Percentiles rank a stretch among this genome's conserved stretches.
phyloP scores from a whole-genome alignment of 1,140 invertebrate species.

The Drosophila pectinifera region DNA sequence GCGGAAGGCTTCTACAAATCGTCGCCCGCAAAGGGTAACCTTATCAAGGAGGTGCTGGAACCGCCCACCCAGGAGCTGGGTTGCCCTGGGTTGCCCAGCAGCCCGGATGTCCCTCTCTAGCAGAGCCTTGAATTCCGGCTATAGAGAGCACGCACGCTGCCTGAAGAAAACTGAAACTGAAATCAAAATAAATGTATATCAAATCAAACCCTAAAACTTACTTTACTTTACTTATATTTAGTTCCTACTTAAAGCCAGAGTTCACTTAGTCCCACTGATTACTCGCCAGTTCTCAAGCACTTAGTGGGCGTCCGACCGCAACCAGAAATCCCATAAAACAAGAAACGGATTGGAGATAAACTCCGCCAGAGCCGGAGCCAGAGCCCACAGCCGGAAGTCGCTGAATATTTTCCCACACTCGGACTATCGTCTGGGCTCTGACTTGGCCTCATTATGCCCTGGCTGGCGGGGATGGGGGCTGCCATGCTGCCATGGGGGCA shows the following conservation, averaged over 20 bases:
- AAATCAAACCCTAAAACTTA: constrained; percentile 13
- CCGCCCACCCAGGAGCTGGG: neutral
- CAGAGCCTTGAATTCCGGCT: constrained; percentile 31
- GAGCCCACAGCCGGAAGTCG: constrained; percentile 76
- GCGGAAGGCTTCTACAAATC: constrained; percentile 44
- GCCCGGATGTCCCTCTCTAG: constrained; percentile 9
- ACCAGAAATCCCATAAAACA: constrained; percentile 31
- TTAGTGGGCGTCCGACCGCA: constrained; percentile 49
- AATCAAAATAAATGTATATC: constrained; percentile 13
- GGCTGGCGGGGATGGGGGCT: constrained; percentile 12
- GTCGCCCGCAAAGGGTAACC: constrained; percentile 4
- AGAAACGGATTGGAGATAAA: constrained; percentile 49
- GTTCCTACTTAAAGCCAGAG: neutral
- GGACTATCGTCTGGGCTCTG: constrained; percentile 30
- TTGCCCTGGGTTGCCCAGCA: neutral
- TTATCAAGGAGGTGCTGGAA: constrained; percentile 26
- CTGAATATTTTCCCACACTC: constrained; percentile 80
- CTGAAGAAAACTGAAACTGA: constrained; percentile 4
- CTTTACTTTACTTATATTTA: constrained; percentile 18
- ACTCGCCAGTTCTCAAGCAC: constrained; percentile 35
- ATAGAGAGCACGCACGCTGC: constrained; percentile 10
- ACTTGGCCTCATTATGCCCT: constrained; percentile 72
- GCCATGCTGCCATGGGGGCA: constrained; percentile 22
- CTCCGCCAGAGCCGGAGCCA: constrained; percentile 37
- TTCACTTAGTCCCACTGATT: constrained; percentile 7